Base-by-base conservation (phyloP, 2,797 vertebrate genomes). In the Alcedo quadribrachys region DNA sequence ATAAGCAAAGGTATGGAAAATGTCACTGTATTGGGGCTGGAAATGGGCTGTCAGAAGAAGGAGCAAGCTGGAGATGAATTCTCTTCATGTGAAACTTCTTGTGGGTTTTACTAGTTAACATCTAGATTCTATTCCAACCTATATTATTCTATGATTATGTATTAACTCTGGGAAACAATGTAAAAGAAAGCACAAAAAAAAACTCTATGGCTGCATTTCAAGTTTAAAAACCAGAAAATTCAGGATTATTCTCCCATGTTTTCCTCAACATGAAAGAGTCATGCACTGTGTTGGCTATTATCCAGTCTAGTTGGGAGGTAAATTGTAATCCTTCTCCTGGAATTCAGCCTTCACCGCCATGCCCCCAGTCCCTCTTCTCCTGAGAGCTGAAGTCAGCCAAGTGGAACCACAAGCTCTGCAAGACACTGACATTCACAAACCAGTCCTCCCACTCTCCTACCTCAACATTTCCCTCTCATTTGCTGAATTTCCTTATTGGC, bases 281-380 rank as follows among this genome's bases (percentile, higher is more conserved):
- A 80, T 90, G 90, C 71, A 4, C 32, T 84, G 32, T 6, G 0
- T 69, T 96, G 95, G 94, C 89, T 85, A 48, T 55, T 75, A 8
- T 91, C 92, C 95, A 96, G 88, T 90, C 95, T 85, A 82, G 58
- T 37, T 95, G 95, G 93, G 94, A 96, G 95, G 95, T 92, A 92
- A 94, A 82, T 32, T 90, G 54, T 65, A 87, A 55, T 87, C 51
- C 57, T 96, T 13, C 51, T 86, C 28, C 79, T 85, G 93, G 88
- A 94, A 95, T 71, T 65, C 58, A 92, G 87, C 68, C 81, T 65
- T 71, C 43, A 68, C 83, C 1, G 0, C 81, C 62, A 66, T 58
- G 69, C 60, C 35, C 54, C 51, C 1, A 1, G 60, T 55, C 50
- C 42, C 9, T 88, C 91, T 92, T 91, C 77, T 89, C 57, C 70